Base-by-base conservation (phyloP, 2,113 vertebrate genomes). In the Paracanthobrama guichenoti region DNA sequence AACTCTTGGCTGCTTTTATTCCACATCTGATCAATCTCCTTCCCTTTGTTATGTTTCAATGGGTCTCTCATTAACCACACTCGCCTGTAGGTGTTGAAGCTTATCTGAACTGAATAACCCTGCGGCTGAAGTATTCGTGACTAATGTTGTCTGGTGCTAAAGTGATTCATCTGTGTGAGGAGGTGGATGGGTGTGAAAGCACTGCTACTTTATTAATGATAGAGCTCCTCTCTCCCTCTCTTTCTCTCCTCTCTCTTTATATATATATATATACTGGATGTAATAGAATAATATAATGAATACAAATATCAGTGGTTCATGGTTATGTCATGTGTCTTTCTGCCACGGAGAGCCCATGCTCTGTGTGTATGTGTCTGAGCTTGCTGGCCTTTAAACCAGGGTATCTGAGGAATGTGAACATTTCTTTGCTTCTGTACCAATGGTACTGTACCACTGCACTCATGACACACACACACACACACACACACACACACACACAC, bases 361-460 rank as follows among this genome's bases (percentile, higher is more conserved):
- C 7, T 26, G 35, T 8, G 8, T 53, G 79, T 85, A 72, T 85
- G 1, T 80, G 76, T 79, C 18, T 79, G 48, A 74, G 66, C 79
- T 64, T 76, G 82, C 82, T 84, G 73, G 57, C 46, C 26, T 64
- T 83, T 48, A 44, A 50, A 26, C 44, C 57, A 84, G 57, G 69
- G 13, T 42, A 74, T 73, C 60, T 80, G 60, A 80, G 44, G 79
- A 81, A 81, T 81, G 79, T 71, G 64, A 53, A 71, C 12, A 64
- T 80, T 66, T 46, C 60, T 66, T 83, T 57, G 26, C 72, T 84
- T 67, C 35, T 78, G 13, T 84, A 66, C 48, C 74, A 57, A n/a
- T 57, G 75, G 18, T 14, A 78, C 18, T 59, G 50, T 75, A 75
- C 46, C 46, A 53, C 44, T 53, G n/a, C 46, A 26, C 24, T 50